Conservation (phyloP, 2,888 invertebrate genomes). For the Melanotus villosus region DNA sequence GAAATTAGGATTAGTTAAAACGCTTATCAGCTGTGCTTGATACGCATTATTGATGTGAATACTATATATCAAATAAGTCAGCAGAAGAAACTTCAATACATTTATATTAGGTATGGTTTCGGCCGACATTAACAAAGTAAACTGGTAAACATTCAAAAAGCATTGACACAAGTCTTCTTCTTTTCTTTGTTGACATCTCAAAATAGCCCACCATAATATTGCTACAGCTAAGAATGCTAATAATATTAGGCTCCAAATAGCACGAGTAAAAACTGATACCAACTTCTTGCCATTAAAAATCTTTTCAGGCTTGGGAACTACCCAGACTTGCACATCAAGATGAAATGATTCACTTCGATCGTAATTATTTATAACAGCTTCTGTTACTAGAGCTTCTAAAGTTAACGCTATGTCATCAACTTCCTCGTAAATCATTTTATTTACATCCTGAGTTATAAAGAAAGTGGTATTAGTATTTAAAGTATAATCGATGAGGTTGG, state of each 20-base stretch:
- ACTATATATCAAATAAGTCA: not conserved
- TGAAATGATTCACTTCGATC: constrained; percentile 10
- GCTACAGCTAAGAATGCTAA: not conserved
- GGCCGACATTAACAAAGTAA: not conserved
- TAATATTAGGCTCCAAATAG: not conserved
- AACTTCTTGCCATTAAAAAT: not conserved
- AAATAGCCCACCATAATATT: not conserved
- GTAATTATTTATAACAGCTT: too few relatives aligned
- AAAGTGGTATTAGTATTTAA: too few relatives aligned
- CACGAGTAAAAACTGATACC: not conserved
- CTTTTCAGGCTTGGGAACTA: constrained; percentile 7
- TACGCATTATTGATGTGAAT: not conserved
- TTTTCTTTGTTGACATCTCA: not conserved
- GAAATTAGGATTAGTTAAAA: not conserved
- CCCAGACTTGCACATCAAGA: constrained; percentile 10
- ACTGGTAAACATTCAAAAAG: not conserved
- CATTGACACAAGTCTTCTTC: not conserved
- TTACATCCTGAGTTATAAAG: too few relatives aligned
- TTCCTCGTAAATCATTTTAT: too few relatives aligned
- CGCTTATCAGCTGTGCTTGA: not conserved
- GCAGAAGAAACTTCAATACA: not conserved
- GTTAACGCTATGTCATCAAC: too few relatives aligned
- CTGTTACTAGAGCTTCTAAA: too few relatives aligned
- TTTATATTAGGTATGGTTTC: not conserved
- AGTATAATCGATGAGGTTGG: too few relatives aligned